Evolutionary conservation across 2,888 invertebrate genomes (phyloP).

Genomic region (Phyllotreta striolata): DNA sequence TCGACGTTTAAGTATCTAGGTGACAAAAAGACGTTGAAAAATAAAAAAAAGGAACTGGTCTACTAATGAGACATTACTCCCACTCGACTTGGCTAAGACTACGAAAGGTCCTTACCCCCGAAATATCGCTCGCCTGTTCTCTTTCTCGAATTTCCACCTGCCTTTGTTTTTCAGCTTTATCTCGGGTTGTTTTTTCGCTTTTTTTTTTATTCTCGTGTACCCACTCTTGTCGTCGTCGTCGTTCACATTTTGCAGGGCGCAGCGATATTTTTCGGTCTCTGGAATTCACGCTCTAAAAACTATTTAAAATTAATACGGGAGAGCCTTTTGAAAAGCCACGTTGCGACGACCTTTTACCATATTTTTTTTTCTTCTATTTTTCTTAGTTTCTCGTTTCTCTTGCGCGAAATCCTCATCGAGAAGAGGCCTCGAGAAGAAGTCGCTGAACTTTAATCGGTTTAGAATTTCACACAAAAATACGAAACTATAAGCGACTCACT

Average conservation of each 20-base stretch:
- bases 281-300: conserved; percentile 38
- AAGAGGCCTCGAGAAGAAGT: neutral
- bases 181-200: conserved; percentile 33
- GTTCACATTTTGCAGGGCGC: conserved; percentile 31
- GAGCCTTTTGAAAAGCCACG: conserved; percentile 27
- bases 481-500: neutral
- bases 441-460: conserved; percentile 17
- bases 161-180: conserved; percentile 40
- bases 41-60: conserved; percentile 49
- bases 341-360: conserved; percentile 27
- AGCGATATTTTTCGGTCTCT: conserved; percentile 35
- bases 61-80: conserved; percentile 52
- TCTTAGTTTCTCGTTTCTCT: conserved; percentile 19
- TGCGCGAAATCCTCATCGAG: conserved; percentile 17
- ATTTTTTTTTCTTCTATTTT: conserved; percentile 22
- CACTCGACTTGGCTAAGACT: conserved; percentile 43
- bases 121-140: conserved; percentile 40
- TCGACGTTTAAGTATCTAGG: conserved; percentile 51
- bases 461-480: neutral
- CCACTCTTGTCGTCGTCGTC: conserved; percentile 25
- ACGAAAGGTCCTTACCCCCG: conserved; percentile 45
- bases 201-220: conserved; percentile 13
- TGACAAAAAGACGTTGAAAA: conserved; percentile 49
- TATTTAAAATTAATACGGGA: conserved; percentile 34
- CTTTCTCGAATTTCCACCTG: conserved; percentile 41